phyloP scores from a whole-genome alignment of 1,140 invertebrate genomes.

The Trypoxylus dichotomus region DNA sequence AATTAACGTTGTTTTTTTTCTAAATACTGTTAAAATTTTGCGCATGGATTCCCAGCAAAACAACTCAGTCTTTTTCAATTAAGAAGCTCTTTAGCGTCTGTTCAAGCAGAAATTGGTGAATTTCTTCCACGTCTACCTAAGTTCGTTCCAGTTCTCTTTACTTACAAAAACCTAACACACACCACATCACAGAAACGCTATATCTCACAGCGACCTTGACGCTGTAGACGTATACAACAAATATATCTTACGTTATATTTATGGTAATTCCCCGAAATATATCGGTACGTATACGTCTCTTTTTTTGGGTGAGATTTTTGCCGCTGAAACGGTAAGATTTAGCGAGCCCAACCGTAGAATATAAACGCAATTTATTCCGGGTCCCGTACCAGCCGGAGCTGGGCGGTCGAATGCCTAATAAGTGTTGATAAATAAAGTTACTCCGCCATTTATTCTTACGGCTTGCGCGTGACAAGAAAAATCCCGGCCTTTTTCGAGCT shows the following conservation, averaged over 20 bases:
- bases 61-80: no score
- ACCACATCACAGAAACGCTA: no score
- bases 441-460: not conserved
- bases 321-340: not conserved
- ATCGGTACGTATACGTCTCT: not conserved
- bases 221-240: not conserved
- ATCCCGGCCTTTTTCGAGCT: not conserved
- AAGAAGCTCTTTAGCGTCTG: no score
- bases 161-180: no score
- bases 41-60: no score
- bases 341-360: not conserved
- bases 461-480: not conserved
- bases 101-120: no score
- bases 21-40: no score
- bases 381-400: no score
- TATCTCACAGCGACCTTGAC: not conserved
- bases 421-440: not conserved
- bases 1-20: no score
- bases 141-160: no score
- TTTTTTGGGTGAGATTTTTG: not conserved
- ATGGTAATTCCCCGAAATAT: not conserved
- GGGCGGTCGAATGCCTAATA: not conserved
- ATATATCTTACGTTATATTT: not conserved
- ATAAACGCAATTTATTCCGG: not conserved
- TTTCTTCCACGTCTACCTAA: no score